Evolutionary conservation across 2,113 vertebrate genomes (phyloP).

Genomic region (Cinclus mexicanus): DNA sequence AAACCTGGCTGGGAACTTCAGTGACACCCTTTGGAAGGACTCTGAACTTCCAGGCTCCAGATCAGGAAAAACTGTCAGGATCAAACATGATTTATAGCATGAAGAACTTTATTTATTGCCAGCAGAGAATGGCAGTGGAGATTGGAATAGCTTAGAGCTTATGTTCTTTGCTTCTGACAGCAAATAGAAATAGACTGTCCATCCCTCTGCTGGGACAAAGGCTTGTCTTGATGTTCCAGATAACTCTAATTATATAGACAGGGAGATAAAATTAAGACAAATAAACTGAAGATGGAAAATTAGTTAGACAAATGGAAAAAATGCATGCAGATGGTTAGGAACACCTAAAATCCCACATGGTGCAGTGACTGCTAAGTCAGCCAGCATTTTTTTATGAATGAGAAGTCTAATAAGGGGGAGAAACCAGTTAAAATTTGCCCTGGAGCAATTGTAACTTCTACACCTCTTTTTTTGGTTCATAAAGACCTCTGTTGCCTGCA

Average conservation of each 20-base stretch:
- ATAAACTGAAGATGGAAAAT: not conserved
- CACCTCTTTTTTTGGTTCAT: constrained; percentile 19
- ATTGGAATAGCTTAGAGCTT: not conserved
- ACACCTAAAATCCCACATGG: constrained; percentile 6
- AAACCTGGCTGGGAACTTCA: not conserved
- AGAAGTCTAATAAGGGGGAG: constrained; percentile 41
- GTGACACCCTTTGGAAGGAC: not conserved
- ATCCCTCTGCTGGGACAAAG: not conserved
- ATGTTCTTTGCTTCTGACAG: not conserved
- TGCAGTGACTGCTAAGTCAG: constrained; percentile 7
- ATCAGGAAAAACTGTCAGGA: not conserved
- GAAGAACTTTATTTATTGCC: not conserved
- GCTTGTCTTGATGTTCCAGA: not conserved
- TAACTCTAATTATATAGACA: not conserved
- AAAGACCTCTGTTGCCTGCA: constrained; percentile 53
- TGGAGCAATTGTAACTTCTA: constrained; percentile 19
- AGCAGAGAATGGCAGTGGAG: not conserved
- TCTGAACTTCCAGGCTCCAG: not conserved
- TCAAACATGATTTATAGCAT: not conserved
- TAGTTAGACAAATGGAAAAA: not conserved
- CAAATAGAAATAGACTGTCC: not conserved
- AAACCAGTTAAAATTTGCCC: constrained; percentile 38
- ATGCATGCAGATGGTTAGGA: not conserved
- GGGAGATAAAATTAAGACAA: not conserved
- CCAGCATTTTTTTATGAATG: constrained; percentile 45